Evolutionary conservation across 2,113 vertebrate genomes (phyloP).

Genomic region (Emberiza fucata): DNA sequence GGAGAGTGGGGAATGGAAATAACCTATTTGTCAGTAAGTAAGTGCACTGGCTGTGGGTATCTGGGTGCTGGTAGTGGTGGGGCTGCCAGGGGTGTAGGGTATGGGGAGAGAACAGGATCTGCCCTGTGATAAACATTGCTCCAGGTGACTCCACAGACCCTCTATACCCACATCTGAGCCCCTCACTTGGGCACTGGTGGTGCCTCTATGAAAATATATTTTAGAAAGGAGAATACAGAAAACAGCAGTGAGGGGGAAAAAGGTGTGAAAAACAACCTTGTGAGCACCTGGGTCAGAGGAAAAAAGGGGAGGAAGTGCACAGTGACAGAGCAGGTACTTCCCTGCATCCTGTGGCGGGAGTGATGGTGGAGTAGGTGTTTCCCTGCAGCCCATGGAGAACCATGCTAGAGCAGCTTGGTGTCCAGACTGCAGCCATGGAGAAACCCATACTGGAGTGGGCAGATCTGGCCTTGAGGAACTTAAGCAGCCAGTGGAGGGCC

Average conservation of each 20-base stretch:
- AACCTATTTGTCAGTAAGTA: not conserved
- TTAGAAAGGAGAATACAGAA: not conserved
- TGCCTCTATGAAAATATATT: not conserved
- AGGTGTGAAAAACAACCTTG: not conserved
- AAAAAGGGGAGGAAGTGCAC: not conserved
- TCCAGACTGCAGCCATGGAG: not conserved
- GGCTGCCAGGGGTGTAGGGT: not conserved
- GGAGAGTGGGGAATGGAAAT: not conserved
- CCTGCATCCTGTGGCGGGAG: not conserved
- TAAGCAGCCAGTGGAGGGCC: not conserved
- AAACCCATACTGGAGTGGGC: rapidly evolving
- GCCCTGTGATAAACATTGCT: not conserved
- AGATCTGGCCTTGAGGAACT: not conserved
- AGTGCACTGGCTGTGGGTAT: not conserved
- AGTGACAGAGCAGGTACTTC: not conserved
- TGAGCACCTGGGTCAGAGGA: rapidly evolving
- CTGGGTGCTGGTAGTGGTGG: not conserved
- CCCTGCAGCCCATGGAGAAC: not conserved
- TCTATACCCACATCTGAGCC: not conserved
- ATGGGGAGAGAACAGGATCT: not conserved
- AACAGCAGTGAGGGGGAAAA: not conserved
- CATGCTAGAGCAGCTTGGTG: not conserved
- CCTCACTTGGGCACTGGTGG: not conserved
- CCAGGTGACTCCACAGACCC: too few relatives aligned
- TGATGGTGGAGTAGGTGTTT: not conserved